These are phyloP conservation scores for Turritopsis rubra DNA, from an alignment of 30 jellyfish, hydroid and myxozoan genomes.

Conservation along the genomic window DNA sequence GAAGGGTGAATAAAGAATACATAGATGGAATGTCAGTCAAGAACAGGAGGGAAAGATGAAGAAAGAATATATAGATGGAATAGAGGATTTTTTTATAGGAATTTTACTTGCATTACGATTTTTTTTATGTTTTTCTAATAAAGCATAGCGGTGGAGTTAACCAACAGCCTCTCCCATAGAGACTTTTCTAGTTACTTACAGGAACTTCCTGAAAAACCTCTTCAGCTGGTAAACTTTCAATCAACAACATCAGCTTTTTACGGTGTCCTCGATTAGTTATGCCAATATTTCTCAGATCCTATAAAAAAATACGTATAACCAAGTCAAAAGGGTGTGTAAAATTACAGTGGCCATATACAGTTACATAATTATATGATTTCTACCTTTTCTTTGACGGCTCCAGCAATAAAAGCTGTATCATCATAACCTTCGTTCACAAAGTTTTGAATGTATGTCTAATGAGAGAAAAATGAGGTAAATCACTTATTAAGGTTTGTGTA, in stretches of 20 bases:
- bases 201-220: constrained; percentile 93
- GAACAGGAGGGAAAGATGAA: too few relatives aligned
- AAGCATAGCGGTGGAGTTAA: too few relatives aligned
- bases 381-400: constrained; percentile 89
- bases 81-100: too few relatives aligned
- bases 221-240: constrained; percentile 88
- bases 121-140: too few relatives aligned
- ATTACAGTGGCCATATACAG: too few relatives aligned
- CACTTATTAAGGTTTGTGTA: neutral
- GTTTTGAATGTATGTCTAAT: constrained; percentile 55
- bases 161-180: too few relatives aligned
- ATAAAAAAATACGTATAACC: neutral
- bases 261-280: constrained; percentile 91
- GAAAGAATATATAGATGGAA: too few relatives aligned
- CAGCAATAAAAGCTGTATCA: constrained; percentile 77
- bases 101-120: too few relatives aligned
- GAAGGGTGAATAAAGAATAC: too few relatives aligned
- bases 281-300: constrained; percentile 83
- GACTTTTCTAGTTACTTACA: constrained; percentile 53
- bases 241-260: constrained; percentile 45
- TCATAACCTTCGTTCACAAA: constrained; percentile 87
- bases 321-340: too few relatives aligned
- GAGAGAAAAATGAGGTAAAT: neutral
- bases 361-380: too few relatives aligned
- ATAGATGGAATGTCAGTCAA: too few relatives aligned